phyloP scores from a whole-genome alignment of 2,888 invertebrate species.

The Girardia tigrina region DNA sequence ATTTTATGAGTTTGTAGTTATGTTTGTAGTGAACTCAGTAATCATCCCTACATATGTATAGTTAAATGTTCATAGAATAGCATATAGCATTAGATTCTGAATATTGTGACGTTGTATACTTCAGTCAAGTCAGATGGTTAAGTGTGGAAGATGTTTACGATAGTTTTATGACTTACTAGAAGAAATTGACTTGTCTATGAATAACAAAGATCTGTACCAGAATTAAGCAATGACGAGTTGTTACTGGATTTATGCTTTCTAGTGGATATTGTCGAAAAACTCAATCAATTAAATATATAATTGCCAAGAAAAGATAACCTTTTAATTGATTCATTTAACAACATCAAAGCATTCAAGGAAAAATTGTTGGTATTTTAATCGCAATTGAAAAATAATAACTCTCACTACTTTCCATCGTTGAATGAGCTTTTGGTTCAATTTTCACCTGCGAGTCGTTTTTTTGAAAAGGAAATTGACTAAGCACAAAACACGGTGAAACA shows the following conservation, averaged over 20 bases:
- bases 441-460: no score
- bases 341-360: neutral
- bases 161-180: neutral
- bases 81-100: conserved; percentile 5
- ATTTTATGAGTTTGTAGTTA: no score
- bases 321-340: neutral
- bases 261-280: conserved; percentile 4
- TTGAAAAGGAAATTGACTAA: no score
- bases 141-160: conserved; percentile 11
- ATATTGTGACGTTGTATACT: conserved; percentile 1
- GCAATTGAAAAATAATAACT: conserved; percentile 19
- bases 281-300: conserved; percentile 17
- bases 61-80: no score
- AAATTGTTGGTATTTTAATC: neutral
- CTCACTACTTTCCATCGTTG: neutral
- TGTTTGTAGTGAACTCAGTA: no score
- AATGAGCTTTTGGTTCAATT: no score
- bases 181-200: conserved; percentile 4
- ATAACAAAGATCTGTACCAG: neutral
- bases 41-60: no score
- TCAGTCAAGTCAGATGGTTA: conserved; percentile 11
- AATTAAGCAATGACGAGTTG: conserved; percentile 19
- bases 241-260: neutral
- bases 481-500: no score
- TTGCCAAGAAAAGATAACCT: conserved; percentile 1